Conservation (phyloP, 2,888 invertebrate genomes). For the Ormyrus labotus region DNA sequence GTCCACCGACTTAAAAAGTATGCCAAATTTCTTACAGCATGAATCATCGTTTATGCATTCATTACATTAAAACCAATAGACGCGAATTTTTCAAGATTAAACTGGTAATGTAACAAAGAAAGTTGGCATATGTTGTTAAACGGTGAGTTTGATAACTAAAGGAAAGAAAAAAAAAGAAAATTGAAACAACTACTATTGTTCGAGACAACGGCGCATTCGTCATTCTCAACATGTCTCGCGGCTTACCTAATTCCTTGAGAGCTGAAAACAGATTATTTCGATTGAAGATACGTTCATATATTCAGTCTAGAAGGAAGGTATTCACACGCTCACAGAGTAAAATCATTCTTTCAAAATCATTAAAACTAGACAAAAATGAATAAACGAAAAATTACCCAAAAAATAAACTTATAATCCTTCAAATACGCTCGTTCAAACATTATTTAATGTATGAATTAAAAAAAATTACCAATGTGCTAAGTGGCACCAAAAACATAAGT, state of each 20-base stretch:
- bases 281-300: slow-evolving; percentile 67
- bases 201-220: slow-evolving; percentile 70
- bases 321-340: slow-evolving; percentile 64
- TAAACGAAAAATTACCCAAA: slow-evolving; percentile 46
- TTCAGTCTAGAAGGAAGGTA: slow-evolving; percentile 55
- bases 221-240: slow-evolving; percentile 66
- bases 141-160: slow-evolving; percentile 55
- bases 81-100: background rate
- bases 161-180: slow-evolving; percentile 54
- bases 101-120: slow-evolving; percentile 17
- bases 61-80: background rate
- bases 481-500: slow-evolving; percentile 62
- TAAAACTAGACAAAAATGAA: slow-evolving; percentile 27
- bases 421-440: slow-evolving; percentile 24
- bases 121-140: slow-evolving; percentile 39
- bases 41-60: background rate
- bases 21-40: slow-evolving; percentile 34
- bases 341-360: slow-evolving; percentile 41
- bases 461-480: slow-evolving; percentile 59
- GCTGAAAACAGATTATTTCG: slow-evolving; percentile 73
- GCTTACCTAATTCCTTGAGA: slow-evolving; percentile 76
- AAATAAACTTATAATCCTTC: slow-evolving; percentile 12
- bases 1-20: slow-evolving; percentile 55
- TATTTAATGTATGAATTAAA: slow-evolving; percentile 36
- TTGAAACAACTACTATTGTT: slow-evolving; percentile 62